Conservation (phyloP, 2,888 invertebrate genomes). For the Disparrhopalites patrizii region DNA sequence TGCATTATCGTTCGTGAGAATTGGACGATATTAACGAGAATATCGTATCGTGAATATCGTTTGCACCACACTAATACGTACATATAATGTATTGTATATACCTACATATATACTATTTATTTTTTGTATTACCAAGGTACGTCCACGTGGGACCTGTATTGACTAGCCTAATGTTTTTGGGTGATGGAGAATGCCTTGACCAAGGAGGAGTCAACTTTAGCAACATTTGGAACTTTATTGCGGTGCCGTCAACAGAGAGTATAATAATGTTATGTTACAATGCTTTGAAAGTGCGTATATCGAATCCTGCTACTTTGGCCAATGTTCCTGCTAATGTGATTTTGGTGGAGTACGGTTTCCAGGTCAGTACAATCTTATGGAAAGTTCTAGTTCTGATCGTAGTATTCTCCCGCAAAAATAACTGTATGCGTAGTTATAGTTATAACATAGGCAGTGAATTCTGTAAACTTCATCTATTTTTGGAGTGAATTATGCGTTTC, state of each 20-base stretch:
- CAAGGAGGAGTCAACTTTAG: slow-evolving; percentile 41
- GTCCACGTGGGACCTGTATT: slow-evolving; percentile 59
- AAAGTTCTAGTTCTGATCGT: too few species aligned
- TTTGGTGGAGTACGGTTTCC: slow-evolving; percentile 60
- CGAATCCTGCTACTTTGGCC: slow-evolving; percentile 48
- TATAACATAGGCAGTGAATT: neutral
- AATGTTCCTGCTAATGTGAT: slow-evolving; percentile 57
- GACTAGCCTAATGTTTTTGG: slow-evolving; percentile 56
- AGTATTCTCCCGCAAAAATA: too few species aligned
- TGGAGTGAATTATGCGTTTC: too few species aligned
- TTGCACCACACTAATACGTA: too few species aligned
- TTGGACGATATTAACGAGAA: too few species aligned
- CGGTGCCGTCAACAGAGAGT: slow-evolving; percentile 51
- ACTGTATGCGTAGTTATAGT: too few species aligned
- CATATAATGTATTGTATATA: too few species aligned
- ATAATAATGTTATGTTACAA: slow-evolving; percentile 55
- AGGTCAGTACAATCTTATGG: slow-evolving; percentile 54
- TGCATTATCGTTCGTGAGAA: too few species aligned
- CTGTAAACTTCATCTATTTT: too few species aligned
- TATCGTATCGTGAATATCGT: too few species aligned
- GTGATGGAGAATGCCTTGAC: slow-evolving; percentile 50
- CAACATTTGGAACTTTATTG: slow-evolving; percentile 54
- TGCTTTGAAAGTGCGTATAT: slow-evolving; percentile 52
- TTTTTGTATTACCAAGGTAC: slow-evolving; percentile 50
- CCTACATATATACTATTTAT: slow-evolving; percentile 1